Base-by-base conservation (phyloP, 2,113 vertebrate genomes). In the Sinosuthora webbiana region DNA sequence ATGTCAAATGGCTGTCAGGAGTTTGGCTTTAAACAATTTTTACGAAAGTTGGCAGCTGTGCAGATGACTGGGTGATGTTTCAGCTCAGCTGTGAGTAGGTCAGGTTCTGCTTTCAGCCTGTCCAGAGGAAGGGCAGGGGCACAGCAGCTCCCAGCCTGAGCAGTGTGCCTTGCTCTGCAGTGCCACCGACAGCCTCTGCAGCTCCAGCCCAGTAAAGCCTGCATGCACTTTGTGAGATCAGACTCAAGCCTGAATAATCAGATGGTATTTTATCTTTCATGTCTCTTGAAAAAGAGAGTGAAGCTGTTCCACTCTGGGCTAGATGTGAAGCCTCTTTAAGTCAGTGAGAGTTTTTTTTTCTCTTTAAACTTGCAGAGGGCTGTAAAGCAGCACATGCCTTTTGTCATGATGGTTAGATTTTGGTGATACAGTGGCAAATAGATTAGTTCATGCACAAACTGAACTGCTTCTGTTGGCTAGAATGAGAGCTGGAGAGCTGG, bases 271-370 rank as follows among this genome's bases (percentile, higher is more conserved):
- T 63, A 57, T 60, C 89, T 86, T 88, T 94, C 22, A 70, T 86
- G 41, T 53, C 30, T 85, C 44, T 88, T 88, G 63, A 73, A 94
- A 96, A 95, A 52, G 1, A 47, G 33, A 91, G 60, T 57, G 78
- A 83, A 68, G 22, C 56, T 86, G 70, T 77, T 92, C 85, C 76
- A 64, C 76, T 60, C 68, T 71, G 69, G 68, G 20, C 52, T 90
- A 67, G 52, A 94, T 94, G 50, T 94, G 92, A 92, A 90, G 50
- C 52, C 21, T 82, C 92, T 94, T 94, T 63, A 94, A 92, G 68
- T 70, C 75, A 86, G 75, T 1, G 1, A 62, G 59, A 73, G 13
- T 13, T 91, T 92, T 87, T n/a, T 91, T n/a, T 89, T 77, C 55
- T 91, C 71, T 74, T 95, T 65, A 82, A 67, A 71, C 82, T 78